Conservation (phyloP, 37 sponge, comb jelly and placozoan genomes). For the Lycopodina hypogea region DNA sequence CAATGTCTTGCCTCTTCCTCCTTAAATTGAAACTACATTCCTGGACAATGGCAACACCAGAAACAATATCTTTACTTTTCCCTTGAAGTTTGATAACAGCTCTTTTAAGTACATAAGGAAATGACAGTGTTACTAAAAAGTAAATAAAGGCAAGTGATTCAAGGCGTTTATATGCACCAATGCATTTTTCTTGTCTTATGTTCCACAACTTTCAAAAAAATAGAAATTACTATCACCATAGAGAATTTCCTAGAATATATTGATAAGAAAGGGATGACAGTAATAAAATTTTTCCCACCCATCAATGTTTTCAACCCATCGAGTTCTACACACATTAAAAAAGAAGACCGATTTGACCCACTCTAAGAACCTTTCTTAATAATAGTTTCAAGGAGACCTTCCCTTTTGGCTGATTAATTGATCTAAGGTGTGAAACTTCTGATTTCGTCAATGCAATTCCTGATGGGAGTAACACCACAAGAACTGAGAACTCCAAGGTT, state of each 20-base stretch:
- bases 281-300: slow-evolving; percentile 56
- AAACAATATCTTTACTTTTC: slow-evolving; percentile 38
- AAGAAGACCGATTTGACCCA: slow-evolving; percentile 24
- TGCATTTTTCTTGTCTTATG: slow-evolving; percentile 55
- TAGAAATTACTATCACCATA: slow-evolving; percentile 39
- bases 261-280: slow-evolving; percentile 45
- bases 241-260: slow-evolving; percentile 53
- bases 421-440: slow-evolving; percentile 53
- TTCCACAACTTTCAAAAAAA: slow-evolving; percentile 42
- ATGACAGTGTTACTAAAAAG: slow-evolving; percentile 23
- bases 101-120: slow-evolving; percentile 51
- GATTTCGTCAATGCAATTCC: slow-evolving; percentile 42
- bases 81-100: slow-evolving; percentile 56
- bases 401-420: slow-evolving; percentile 46
- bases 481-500: slow-evolving; percentile 51
- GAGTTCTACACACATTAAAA: slow-evolving; percentile 59
- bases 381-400: slow-evolving; percentile 42
- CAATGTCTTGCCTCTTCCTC: slow-evolving; percentile 24
- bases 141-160: slow-evolving; percentile 55
- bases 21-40: slow-evolving; percentile 4
- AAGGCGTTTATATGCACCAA: slow-evolving; percentile 44
- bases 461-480: slow-evolving; percentile 25
- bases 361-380: neutral
- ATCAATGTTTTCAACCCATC: slow-evolving; percentile 70
- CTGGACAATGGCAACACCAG: slow-evolving; percentile 26